Percentiles rank a stretch among this genome's conserved stretches.
These are phyloP conservation scores for Vanessa cardui DNA, from an alignment of 2,888 invertebrate genomes.

Conservation along the genomic window DNA sequence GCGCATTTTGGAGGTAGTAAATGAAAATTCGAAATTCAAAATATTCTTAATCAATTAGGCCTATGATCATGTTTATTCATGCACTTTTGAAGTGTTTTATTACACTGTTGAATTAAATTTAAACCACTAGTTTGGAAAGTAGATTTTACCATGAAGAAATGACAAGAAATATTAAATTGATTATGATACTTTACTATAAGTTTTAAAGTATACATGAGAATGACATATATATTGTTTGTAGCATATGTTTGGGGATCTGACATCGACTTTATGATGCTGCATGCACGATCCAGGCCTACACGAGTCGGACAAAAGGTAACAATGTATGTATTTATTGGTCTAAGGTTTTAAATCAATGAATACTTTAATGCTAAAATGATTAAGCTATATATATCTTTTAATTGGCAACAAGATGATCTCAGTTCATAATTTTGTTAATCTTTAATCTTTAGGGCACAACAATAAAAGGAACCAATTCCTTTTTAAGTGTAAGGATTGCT, in stretches of 20 bases:
- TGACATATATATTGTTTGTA: constrained; percentile 42
- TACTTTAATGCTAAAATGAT: no score
- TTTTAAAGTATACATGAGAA: neutral
- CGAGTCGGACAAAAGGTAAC: constrained; percentile 89
- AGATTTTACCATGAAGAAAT: no score
- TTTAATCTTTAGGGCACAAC: no score
- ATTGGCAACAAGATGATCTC: no score
- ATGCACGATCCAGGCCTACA: constrained; percentile 91
- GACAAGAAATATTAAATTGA: neutral
- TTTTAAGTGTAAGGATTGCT: no score
- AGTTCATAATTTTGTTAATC: neutral
- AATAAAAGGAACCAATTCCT: no score
- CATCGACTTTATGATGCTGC: constrained; percentile 97
- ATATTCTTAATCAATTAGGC: no score
- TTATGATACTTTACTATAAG: neutral
- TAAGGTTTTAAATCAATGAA: constrained; percentile 24
- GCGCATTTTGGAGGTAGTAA: constrained; percentile 90
- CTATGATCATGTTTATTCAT: no score
- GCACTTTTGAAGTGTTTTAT: no score
- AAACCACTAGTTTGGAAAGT: no score
- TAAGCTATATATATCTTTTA: no score
- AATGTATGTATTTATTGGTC: constrained; percentile 66
- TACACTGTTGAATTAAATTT: no score
- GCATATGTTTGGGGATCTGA: constrained; percentile 94
- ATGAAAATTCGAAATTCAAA: neutral